phyloP scores from a whole-genome alignment of 2,888 invertebrate genomes.

The Alloplasta piceator region DNA sequence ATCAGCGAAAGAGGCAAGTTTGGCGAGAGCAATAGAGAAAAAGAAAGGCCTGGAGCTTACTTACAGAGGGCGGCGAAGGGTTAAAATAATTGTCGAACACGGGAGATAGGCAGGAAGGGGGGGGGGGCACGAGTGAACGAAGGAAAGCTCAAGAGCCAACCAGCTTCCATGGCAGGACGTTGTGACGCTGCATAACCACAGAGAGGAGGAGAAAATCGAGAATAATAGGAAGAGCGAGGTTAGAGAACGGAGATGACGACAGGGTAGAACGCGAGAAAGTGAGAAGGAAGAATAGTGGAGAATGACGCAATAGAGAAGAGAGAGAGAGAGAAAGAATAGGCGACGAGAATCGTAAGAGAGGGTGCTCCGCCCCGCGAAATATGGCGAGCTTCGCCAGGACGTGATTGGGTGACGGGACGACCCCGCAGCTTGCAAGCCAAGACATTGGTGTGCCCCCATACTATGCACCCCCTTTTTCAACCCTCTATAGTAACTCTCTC shows the following conservation, averaged over 20 bases:
- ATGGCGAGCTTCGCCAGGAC: conserved; percentile 82
- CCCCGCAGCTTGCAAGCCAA: conserved; percentile 81
- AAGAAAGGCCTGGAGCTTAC: conserved; percentile 48
- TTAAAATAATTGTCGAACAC: conserved; percentile 79
- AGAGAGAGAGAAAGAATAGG: conserved; percentile 67
- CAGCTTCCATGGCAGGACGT: conserved; percentile 2
- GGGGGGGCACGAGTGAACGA: conserved; percentile 14
- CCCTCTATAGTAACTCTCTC: conserved; percentile 74
- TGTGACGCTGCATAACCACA: conserved; percentile 31
- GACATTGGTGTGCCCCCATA: conserved; percentile 82
- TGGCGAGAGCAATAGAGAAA: conserved; percentile 22
- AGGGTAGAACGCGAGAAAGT: conserved; percentile 45
- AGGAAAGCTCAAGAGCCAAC: conserved; percentile 16
- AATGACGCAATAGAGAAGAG: conserved; percentile 46
- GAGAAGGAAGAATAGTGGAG: conserved; percentile 50
- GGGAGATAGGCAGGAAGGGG: conserved; percentile 64
- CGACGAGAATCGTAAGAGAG: conserved; percentile 69
- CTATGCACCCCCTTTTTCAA: conserved; percentile 70
- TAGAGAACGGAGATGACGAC: conserved; percentile 48
- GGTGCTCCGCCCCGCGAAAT: conserved; percentile 82
- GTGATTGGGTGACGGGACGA: conserved; percentile 83
- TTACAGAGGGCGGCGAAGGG: conserved; percentile 67
- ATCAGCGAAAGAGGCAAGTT: conserved; percentile 24
- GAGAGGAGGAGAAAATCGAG: conserved; percentile 46
- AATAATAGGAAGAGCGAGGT: conserved; percentile 48